Base-by-base conservation (phyloP, 1,140 invertebrate genomes). In the Drosophila serrata region DNA sequence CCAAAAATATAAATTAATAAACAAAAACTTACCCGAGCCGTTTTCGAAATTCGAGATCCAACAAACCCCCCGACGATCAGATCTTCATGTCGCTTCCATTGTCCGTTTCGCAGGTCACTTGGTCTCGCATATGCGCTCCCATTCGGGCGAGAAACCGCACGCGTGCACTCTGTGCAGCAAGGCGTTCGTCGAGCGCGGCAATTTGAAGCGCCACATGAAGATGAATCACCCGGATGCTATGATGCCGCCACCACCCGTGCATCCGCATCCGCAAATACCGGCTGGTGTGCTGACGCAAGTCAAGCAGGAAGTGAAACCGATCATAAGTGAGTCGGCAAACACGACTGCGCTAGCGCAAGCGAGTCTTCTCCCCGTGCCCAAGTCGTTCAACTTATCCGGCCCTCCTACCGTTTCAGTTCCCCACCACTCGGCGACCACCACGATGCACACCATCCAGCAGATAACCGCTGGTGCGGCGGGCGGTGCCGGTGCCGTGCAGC, bases 121-220 rank as follows among this genome's bases (percentile, higher is more conserved):
- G 61, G 96, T 97, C 58, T 96, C 97, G 2, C 98, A 99, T 92
- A 94, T 97, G 79, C 95, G 97, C 59, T 98, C 97, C 27, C 98
- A 99, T 92, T 97, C 96, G 17, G 97, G 97, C 42, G 97, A 98
- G 88, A 94, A 96, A 69, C 97, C 97, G 43, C 97, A 97, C 91
- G 94, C 95, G 29, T 97, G 96, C 87, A 94, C 95, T 2, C 94
- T 96, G 77, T 96, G 96, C 87, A 95, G 95, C 69, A 97, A 97
- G 93, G 96, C 96, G 6, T 97, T 97, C 92, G 95, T 95, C 40
- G 96, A 96, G 82, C 96, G 96, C 80, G 95, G 95, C 53, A 96
- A 96, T 91, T 95, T 96, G 94, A 92, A 96, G 87, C 93, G 95
- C 91, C 92, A 94, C 92, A 91, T 93, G 91, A 90, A 93, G 86